A percentile compares a stretch with the other conserved stretches of the same genome.
Conservation (phyloP, 2,888 invertebrate species). For the Rhimphoctona megacephalus region DNA sequence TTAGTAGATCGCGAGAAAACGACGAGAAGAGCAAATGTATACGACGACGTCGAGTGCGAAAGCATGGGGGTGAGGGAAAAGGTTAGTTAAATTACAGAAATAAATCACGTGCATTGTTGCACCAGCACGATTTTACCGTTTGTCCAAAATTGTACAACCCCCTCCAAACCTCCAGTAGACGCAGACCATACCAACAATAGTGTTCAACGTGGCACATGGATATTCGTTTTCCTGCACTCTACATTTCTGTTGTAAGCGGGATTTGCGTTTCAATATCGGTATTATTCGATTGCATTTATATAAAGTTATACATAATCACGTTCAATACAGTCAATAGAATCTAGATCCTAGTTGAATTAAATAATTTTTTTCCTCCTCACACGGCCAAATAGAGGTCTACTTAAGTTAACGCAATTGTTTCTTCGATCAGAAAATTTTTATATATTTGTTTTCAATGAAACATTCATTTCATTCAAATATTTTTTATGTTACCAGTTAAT, state of each 20-base stretch:
- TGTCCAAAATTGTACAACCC: constrained; percentile 64
- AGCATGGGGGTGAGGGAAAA: constrained; percentile 37
- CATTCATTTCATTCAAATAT: no score
- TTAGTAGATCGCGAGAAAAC: constrained; percentile 56
- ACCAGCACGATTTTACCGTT: constrained; percentile 72
- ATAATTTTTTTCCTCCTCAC: no score
- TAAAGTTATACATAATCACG: background rate
- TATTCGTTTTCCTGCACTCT: constrained; percentile 16
- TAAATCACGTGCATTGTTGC: constrained; percentile 77
- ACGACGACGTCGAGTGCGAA: constrained; percentile 21
- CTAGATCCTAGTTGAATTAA: no score
- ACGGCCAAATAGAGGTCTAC: no score
- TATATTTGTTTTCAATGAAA: no score
- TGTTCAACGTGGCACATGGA: constrained; percentile 9
- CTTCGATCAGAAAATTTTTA: no score
- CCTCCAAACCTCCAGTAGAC: background rate
- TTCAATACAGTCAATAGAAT: background rate
- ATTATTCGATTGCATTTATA: constrained; percentile 1
- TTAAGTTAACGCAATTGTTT: no score
- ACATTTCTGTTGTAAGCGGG: constrained; percentile 29
- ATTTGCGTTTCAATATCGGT: background rate
- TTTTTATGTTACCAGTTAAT: no score
- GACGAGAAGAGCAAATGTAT: constrained; percentile 51
- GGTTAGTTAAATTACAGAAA: constrained; percentile 77
- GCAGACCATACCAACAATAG: background rate